Evolutionary conservation across 2,113 vertebrate species (phyloP).

Genomic region (Archocentrus centrarchus): DNA sequence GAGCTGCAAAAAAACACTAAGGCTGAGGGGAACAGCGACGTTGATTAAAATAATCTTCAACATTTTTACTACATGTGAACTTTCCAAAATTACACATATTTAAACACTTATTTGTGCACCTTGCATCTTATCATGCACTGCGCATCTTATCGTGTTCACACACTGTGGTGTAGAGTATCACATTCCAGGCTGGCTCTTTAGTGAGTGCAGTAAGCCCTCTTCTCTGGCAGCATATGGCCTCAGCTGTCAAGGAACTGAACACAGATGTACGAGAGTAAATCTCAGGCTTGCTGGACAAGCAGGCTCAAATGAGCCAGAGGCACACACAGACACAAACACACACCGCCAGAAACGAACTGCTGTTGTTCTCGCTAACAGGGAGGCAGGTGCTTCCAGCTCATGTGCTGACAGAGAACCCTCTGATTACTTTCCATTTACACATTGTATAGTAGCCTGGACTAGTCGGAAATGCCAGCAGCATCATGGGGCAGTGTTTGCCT

Average conservation of each 20-base stretch:
- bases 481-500: not conserved
- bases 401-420: conserved; percentile 28
- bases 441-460: not conserved
- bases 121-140: not conserved
- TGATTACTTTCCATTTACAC: conserved; percentile 1
- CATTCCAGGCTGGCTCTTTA: conserved; percentile 16
- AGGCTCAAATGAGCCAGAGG: not conserved
- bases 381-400: not conserved
- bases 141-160: not conserved
- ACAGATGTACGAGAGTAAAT: conserved; percentile 31
- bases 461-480: not conserved
- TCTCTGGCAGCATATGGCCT: conserved; percentile 29
- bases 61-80: not conserved
- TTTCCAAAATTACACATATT: not conserved
- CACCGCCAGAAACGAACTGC: conserved; percentile 15
- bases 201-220: not conserved
- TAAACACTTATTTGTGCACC: not conserved
- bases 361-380: conserved; percentile 47
- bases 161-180: not conserved
- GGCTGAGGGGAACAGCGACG: not conserved
- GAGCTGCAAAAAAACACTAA: not conserved
- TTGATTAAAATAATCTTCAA: too few relatives aligned
- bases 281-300: conserved; percentile 9
- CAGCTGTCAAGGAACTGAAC: conserved; percentile 29
- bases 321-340: conserved; percentile 2